These are phyloP conservation scores for Caenorhabditis panamensis DNA, from an alignment of 2,888 invertebrate species.

Conservation along the genomic window DNA sequence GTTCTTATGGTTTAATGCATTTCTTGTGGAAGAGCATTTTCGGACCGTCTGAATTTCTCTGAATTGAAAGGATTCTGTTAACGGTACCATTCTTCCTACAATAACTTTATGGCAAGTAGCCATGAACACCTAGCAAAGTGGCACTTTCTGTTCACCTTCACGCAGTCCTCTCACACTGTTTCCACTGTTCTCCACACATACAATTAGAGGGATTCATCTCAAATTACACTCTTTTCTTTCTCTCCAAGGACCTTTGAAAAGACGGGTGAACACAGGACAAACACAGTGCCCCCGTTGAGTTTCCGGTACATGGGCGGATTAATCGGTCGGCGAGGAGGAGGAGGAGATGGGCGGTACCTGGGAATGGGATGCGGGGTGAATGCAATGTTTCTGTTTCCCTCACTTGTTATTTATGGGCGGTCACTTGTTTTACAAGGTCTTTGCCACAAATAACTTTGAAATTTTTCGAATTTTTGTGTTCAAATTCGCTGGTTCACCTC, in stretches of 20 bases:
- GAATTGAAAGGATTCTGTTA: no score
- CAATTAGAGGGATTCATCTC: slow-evolving; percentile 34
- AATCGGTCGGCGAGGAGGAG: slow-evolving; percentile 24
- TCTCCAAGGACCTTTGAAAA: slow-evolving; percentile 15
- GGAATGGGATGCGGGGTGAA: neutral
- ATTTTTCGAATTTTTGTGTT: neutral
- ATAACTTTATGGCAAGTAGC: no score
- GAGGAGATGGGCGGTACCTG: neutral
- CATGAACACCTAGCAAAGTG: neutral
- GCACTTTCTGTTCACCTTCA: slow-evolving; percentile 1
- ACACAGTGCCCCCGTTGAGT: slow-evolving; percentile 20
- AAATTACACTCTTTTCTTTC: slow-evolving; percentile 32
- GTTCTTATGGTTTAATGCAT: no score
- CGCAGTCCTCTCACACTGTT: neutral
- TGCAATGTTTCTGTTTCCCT: slow-evolving; percentile 4
- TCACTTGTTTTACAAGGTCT: neutral
- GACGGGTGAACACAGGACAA: slow-evolving; percentile 1
- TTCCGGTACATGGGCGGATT: slow-evolving; percentile 60
- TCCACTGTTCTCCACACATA: neutral
- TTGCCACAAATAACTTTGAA: neutral
- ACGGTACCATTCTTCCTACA: no score
- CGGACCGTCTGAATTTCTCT: no score
- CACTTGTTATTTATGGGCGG: slow-evolving; percentile 38
- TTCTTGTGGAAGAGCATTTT: no score
- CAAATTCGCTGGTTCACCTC: no score